Base-by-base conservation (phyloP, 2,888 invertebrate species). In the Ptychoptera contaminata region DNA sequence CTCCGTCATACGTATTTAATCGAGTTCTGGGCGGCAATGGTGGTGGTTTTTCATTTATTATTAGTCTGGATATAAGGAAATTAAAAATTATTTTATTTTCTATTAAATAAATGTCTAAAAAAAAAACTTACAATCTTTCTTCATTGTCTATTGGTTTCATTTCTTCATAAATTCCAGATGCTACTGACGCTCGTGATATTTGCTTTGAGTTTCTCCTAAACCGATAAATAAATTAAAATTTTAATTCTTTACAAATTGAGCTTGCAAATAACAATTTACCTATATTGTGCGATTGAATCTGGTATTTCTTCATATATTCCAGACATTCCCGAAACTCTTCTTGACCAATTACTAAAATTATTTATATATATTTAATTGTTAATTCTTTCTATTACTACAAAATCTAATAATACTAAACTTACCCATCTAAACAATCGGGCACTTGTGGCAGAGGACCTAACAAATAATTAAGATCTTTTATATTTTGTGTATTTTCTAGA, bases 161-260 rank as follows among this genome's bases (percentile, higher is more conserved):
- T 48, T 64, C 66, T 49, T 66, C 67, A 48, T 65, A 65, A 16
- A 65, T 65, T 3, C 64, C 65, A 1, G 65, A 65, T 1, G 61
- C 61, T 32, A 63, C 55, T 0, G 67, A 66, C 1, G 55, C 55
- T 1, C 62, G 56, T 0, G 65, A 60, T 3, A 56, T 48, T 16
- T 60, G 55, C 23, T 23, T 23, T 23, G 23, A 23, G 23, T 23
- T 23, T 23, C 23, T 23, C 7, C 23, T 23, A n/a, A n/a, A n/a
- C n/a, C n/a, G 23, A 3, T 5, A 23, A 23, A 5, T 5, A 23
- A 23, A 23, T 7, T 7, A 23, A 23, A 23, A 5, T 23, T 5
- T 23, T 23, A 23, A 23, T 23, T 23, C 23, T 23, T 23, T 23
- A 5, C 3, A 5, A 23, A 3, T 23, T 23, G 7, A 23, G 7